These are phyloP conservation scores for Colaptes auratus DNA, from an alignment of 2,113 vertebrate species.

Conservation along the genomic window DNA sequence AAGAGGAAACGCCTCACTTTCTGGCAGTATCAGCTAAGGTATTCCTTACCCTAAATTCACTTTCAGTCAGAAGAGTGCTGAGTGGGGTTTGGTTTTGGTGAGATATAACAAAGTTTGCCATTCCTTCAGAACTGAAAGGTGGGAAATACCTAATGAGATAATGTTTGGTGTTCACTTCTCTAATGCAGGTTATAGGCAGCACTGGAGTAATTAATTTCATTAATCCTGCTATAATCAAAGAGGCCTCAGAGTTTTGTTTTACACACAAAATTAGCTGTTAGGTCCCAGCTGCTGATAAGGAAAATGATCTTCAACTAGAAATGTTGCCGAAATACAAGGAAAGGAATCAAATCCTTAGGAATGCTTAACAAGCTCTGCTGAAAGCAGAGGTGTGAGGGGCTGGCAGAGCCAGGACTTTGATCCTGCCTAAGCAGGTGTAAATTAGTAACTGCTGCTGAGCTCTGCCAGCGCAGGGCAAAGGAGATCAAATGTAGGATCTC, in stretches of 20 bases:
- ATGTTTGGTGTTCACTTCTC: background rate
- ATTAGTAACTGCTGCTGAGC: background rate
- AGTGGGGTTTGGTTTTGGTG: accelerated
- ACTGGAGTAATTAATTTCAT: background rate
- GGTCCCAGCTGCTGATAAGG: background rate
- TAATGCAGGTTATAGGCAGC: background rate
- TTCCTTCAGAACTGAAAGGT: background rate
- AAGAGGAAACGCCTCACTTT: background rate
- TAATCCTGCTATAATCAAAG: background rate
- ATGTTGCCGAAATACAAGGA: background rate
- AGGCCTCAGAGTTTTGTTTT: background rate
- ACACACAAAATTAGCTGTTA: background rate
- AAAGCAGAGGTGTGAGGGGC: background rate
- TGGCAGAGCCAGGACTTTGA: background rate
- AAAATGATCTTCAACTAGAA: background rate
- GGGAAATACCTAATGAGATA: background rate
- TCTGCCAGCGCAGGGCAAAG: background rate
- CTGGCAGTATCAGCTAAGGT: background rate
- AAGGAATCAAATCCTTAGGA: background rate
- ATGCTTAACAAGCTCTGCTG: background rate
- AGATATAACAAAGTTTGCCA: background rate
- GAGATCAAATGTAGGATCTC: background rate
- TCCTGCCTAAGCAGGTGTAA: background rate
- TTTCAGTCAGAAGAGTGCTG: background rate
- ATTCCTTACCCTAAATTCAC: background rate